Evolutionary conservation across 2,888 invertebrate genomes (phyloP).

Genomic region (Yponomeuta cagnagella): DNA sequence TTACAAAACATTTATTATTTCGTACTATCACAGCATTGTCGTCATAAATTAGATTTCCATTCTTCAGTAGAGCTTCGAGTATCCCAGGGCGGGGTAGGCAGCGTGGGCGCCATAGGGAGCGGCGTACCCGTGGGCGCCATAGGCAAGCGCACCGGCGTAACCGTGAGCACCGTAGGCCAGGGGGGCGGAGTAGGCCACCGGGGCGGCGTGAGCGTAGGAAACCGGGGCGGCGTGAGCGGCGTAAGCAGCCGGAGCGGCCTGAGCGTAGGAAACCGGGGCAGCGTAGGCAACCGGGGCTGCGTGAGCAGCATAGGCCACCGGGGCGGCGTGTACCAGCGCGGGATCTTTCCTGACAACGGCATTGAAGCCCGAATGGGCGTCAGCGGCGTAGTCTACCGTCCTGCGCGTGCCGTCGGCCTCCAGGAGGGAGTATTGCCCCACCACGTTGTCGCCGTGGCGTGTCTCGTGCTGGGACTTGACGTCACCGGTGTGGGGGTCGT

Average conservation of each 20-base stretch:
- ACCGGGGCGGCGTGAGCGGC: constrained; percentile 26
- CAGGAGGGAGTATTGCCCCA: constrained; percentile 70
- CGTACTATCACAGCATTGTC: constrained; percentile 31
- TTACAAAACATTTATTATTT: neutral
- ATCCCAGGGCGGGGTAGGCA: constrained; percentile 30
- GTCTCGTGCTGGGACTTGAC: constrained; percentile 78
- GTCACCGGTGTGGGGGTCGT: constrained; percentile 68
- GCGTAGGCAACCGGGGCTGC: constrained; percentile 15
- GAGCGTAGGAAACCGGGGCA: constrained; percentile 18
- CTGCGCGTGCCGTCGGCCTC: constrained; percentile 78
- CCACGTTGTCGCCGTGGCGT: constrained; percentile 78
- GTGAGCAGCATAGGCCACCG: constrained; percentile 22
- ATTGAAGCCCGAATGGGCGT: constrained; percentile 49
- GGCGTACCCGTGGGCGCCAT: constrained; percentile 25
- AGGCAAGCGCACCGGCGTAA: constrained; percentile 12
- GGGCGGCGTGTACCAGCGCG: constrained; percentile 44
- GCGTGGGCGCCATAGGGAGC: constrained; percentile 38
- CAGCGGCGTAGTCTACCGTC: constrained; percentile 74
- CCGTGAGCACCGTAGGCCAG: constrained; percentile 24
- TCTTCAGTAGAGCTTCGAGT: constrained; percentile 34
- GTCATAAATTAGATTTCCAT: constrained; percentile 18
- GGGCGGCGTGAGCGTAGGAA: constrained; percentile 25
- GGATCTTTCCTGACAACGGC: constrained; percentile 49
- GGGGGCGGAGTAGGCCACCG: constrained; percentile 25
- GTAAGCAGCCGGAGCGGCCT: constrained; percentile 24